Base-by-base conservation (phyloP, 2,797 vertebrate species). In the Tenualosa ilisha region DNA sequence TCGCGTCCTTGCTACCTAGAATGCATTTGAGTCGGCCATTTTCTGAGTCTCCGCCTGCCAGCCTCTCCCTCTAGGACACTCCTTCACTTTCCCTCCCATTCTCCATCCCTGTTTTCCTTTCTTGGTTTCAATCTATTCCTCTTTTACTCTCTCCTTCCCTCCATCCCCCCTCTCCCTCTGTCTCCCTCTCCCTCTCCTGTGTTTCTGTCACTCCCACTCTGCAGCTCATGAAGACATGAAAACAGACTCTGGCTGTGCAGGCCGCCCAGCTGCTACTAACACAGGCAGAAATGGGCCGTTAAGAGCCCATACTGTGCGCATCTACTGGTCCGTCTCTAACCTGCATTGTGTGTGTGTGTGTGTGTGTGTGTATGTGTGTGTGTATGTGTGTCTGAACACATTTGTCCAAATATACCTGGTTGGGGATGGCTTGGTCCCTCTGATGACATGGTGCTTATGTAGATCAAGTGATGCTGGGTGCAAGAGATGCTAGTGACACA, bases 311-410 rank as follows among this genome's bases (percentile, higher is more conserved):
- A 79, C 37, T 79, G 72, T 79, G 72, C 17, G 20, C 40, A 79
- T 43, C 72, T 46, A 79, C 40, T 79, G 72, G 40, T 40, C 40
- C 72, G 26, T 22, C 72, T 79, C 72, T 79, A 79, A 79, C 72
- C 72, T 79, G 72, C 0, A 43, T 22, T 59, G 53, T 81, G 68
- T 46, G 65, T 46, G 81, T 68, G 49, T 53, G 61, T 59, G 6
- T 86, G 63, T 50, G 37, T 84, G 37, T 50, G 31, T 83, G 82
- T 65, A 31, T 53, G 46, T 50, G 40, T 84, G 22, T 49, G 56
- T 56, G 13, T 65, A 43, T 49, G 20, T 65, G 59, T 63, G 59
- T 12, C 5, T 37, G 63, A 13, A 68, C 65, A 37, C 65, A 72
- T 37, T 72, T 72, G 31, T 40, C 65, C 65, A 72, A 72, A 37